Evolutionary conservation across 2,113 vertebrate species (phyloP).

Genomic region (Glareola pratincola): DNA sequence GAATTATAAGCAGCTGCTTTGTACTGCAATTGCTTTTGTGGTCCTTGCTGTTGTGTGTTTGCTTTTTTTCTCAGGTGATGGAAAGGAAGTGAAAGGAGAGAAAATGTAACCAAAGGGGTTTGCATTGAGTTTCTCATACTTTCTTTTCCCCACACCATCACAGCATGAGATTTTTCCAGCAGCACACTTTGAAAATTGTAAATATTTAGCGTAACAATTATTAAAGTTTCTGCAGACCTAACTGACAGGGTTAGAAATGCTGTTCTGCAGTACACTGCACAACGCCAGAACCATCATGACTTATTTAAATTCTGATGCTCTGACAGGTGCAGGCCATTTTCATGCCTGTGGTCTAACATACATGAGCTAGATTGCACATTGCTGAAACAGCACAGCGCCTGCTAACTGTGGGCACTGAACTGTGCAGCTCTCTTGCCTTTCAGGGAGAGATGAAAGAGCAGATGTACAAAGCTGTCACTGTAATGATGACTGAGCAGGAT

Average conservation of each 20-base stretch:
- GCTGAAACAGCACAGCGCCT: neutral
- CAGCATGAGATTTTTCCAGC: neutral
- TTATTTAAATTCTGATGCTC: neutral
- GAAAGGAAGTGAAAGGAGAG: conserved; percentile 8
- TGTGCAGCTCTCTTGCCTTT: neutral
- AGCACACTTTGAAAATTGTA: neutral
- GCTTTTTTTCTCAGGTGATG: neutral
- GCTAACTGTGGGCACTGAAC: neutral
- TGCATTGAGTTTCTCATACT: neutral
- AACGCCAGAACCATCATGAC: neutral
- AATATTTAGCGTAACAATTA: neutral
- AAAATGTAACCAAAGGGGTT: neutral
- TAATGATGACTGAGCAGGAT: neutral
- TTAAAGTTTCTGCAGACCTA: neutral
- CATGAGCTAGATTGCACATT: neutral
- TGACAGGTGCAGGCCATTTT: neutral
- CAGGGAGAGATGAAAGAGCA: neutral
- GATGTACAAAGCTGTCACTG: neutral
- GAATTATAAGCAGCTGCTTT: neutral
- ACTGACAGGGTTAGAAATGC: neutral
- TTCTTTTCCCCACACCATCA: neutral
- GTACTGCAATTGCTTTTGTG: neutral
- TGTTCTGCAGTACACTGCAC: neutral
- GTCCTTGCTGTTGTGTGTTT: neutral
- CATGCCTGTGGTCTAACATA: neutral